Conservation (phyloP, 2,888 invertebrate species). For the Ennomos quercinarius region DNA sequence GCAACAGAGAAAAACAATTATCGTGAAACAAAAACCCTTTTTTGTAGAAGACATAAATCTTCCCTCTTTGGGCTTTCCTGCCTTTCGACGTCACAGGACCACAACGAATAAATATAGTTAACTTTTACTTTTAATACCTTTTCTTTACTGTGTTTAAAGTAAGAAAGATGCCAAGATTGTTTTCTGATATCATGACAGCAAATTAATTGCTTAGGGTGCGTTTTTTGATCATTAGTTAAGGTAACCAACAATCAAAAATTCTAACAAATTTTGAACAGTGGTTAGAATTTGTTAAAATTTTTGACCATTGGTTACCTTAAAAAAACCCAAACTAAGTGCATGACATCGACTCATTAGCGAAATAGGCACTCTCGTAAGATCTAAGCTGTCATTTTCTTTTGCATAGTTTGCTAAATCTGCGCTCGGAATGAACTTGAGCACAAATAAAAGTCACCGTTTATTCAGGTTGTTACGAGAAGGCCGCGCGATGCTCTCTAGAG, state of each 20-base stretch:
- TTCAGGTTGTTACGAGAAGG: conserved; percentile 61
- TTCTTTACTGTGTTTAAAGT: conserved; percentile 32
- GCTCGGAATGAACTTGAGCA: conserved; percentile 46
- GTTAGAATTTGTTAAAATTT: too few species aligned
- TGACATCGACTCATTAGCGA: conserved; percentile 31
- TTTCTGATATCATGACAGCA: conserved; percentile 16
- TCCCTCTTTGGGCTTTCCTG: conserved; percentile 53
- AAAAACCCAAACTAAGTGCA: too few species aligned
- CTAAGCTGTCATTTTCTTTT: conserved; percentile 74
- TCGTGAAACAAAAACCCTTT: conserved; percentile 59
- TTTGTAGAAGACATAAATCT: conserved; percentile 67
- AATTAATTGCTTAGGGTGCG: conserved; percentile 16
- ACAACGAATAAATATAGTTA: conserved; percentile 59
- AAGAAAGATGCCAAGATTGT: conserved; percentile 20
- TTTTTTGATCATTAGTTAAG: too few species aligned
- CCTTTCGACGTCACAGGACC: conserved; percentile 61
- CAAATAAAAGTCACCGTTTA: conserved; percentile 63
- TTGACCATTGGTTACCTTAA: too few species aligned
- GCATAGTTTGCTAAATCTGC: conserved; percentile 74
- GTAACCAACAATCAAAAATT: too few species aligned
- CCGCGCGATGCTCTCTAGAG: conserved; percentile 50
- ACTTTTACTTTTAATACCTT: conserved; percentile 45
- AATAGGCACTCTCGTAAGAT: conserved; percentile 68
- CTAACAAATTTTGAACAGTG: too few species aligned
- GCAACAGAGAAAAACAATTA: conserved; percentile 57